Percentiles rank a stretch among this genome's conserved stretches.
These are phyloP conservation scores for Heliothis peltigera DNA, from an alignment of 2,888 invertebrate species.

Conservation along the genomic window DNA sequence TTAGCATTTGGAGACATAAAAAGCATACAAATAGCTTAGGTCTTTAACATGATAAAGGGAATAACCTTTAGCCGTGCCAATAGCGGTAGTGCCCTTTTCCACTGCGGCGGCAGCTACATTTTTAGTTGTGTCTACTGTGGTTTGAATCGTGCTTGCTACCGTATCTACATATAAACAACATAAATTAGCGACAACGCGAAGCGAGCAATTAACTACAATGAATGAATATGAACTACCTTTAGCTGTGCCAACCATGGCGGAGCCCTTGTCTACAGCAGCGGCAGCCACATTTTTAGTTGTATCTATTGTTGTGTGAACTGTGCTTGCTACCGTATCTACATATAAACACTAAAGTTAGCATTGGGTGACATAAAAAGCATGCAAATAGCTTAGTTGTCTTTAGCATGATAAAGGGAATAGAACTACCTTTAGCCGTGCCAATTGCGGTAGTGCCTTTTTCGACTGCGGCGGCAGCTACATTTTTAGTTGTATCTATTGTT, in stretches of 20 bases:
- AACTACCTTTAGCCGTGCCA: constrained; percentile 62
- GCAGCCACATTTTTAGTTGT: constrained; percentile 72
- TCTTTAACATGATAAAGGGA: not conserved
- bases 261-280: constrained; percentile 72
- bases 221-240: constrained; percentile 67
- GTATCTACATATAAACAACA: constrained; percentile 38
- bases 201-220: not conserved
- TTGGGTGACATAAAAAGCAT: constrained; percentile 12
- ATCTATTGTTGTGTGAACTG: constrained; percentile 71
- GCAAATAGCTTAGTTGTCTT: not conserved
- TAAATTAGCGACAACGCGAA: constrained; percentile 8
- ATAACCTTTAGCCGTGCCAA: constrained; percentile 62
- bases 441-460: constrained; percentile 60
- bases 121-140: constrained; percentile 67
- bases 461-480: constrained; percentile 60
- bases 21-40: constrained; percentile 5
- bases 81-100: constrained; percentile 59
- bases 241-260: constrained; percentile 69
- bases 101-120: constrained; percentile 62
- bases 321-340: constrained; percentile 63
- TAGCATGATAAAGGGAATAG: not conserved
- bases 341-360: constrained; percentile 12
- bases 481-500: constrained; percentile 67
- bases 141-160: constrained; percentile 56
- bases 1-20: constrained; percentile 28